phyloP scores from a whole-genome alignment of 2,797 vertebrate genomes.

The Loris lydekkerianus region DNA sequence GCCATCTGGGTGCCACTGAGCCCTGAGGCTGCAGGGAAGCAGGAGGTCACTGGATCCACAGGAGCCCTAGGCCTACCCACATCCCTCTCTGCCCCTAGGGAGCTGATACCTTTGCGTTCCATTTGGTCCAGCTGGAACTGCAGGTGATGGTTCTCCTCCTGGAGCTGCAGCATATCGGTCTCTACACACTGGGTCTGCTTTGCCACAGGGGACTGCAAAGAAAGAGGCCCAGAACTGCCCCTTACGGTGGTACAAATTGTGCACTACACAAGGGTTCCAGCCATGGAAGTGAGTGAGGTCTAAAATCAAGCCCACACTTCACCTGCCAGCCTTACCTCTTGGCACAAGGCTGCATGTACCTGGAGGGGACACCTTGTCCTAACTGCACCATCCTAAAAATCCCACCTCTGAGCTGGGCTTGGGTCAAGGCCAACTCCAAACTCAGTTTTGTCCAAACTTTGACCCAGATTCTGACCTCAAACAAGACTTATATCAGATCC shows the following conservation, averaged over 20 bases:
- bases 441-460: not conserved
- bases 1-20: constrained; percentile 14
- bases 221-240: not conserved
- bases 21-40: constrained; percentile 32
- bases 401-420: not conserved
- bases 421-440: not conserved
- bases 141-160: constrained; percentile 86
- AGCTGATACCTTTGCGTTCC: constrained; percentile 61
- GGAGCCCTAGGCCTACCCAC: not conserved
- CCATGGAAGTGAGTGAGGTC: too few relatives aligned
- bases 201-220: constrained; percentile 70
- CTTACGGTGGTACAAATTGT: accelerated
- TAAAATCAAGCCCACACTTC: not conserved
- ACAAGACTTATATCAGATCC: not conserved
- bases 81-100: not conserved
- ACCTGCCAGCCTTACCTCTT: not conserved
- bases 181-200: constrained; percentile 84
- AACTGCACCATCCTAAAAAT: not conserved
- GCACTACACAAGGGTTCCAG: not conserved
- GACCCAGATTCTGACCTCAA: not conserved
- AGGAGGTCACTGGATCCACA: not conserved
- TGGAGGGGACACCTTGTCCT: not conserved
- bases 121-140: constrained; percentile 83
- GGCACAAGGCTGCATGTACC: not conserved
- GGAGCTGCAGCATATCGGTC: constrained; percentile 83